Evolutionary conservation across 1,140 invertebrate genomes (phyloP).

Genomic region (Caenorhabditis elegans): DNA sequence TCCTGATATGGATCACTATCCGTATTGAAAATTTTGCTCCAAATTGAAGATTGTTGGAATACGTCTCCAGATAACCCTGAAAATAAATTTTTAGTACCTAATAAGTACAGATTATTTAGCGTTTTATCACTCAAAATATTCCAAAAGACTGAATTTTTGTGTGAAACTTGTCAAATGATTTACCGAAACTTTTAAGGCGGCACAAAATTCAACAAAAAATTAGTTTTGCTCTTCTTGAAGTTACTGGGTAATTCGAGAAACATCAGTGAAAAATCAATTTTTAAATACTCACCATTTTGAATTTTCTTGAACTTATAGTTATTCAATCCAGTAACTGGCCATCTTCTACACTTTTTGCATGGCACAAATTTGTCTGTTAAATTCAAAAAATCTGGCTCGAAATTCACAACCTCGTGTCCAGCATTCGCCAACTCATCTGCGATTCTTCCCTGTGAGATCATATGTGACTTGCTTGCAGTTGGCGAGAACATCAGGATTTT

Average conservation of each 20-base stretch:
- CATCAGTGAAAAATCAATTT: too few relatives aligned
- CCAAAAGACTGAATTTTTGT: too few relatives aligned
- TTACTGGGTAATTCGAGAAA: too few relatives aligned
- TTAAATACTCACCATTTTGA: constrained; percentile 4
- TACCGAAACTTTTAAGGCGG: too few relatives aligned
- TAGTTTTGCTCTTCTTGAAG: too few relatives aligned
- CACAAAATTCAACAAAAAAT: too few relatives aligned
- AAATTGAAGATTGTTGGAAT: constrained; percentile 28
- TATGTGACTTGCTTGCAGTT: constrained; percentile 45
- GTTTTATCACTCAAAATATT: too few relatives aligned
- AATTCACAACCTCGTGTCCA: constrained; percentile 43
- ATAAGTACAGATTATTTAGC: too few relatives aligned
- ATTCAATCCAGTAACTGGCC: constrained; percentile 33
- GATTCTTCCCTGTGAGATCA: constrained; percentile 48
- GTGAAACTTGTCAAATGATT: too few relatives aligned
- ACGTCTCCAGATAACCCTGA: not conserved
- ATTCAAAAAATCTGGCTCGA: constrained; percentile 37
- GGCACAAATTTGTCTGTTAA: constrained; percentile 8
- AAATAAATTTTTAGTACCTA: not conserved
- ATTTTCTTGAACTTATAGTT: not conserved
- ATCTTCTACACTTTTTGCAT: constrained; percentile 28
- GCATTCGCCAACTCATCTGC: constrained; percentile 49
- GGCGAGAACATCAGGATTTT: constrained; percentile 83
- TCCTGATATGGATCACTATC: not conserved
- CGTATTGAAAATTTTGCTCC: not conserved